These are phyloP conservation scores for Heterodera filipjevi DNA, from an alignment of 2,888 invertebrate genomes.

Conservation along the genomic window DNA sequence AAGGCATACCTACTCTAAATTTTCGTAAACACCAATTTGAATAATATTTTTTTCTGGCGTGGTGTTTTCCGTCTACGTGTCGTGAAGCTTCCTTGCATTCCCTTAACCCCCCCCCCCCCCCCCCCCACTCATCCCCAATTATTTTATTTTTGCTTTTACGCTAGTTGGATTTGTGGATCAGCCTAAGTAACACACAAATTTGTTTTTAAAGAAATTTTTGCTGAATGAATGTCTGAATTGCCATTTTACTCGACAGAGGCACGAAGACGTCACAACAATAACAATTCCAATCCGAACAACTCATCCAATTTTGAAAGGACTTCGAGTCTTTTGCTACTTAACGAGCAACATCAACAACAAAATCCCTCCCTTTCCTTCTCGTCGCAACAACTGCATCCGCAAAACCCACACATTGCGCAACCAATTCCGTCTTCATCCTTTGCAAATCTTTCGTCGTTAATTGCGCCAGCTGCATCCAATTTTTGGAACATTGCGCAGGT, in stretches of 20 bases:
- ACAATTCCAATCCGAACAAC: constrained; percentile 33
- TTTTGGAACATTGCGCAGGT: constrained; percentile 63
- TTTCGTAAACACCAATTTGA: too few species aligned
- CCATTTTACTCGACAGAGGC: constrained; percentile 33
- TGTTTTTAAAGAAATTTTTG: neutral
- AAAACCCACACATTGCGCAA: neutral
- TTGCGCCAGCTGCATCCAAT: constrained; percentile 56
- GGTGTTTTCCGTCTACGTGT: neutral
- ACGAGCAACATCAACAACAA: neutral
- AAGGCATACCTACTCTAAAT: too few species aligned
- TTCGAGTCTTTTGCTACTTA: neutral
- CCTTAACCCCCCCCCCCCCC: neutral
- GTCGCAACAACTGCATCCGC: constrained; percentile 12
- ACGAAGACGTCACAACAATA: constrained; percentile 32
- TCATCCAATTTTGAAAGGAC: neutral
- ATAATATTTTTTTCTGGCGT: neutral
- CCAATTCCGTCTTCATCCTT: constrained; percentile 24
- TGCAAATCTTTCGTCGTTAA: constrained; percentile 52
- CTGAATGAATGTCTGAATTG: constrained; percentile 40
- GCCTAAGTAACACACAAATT: neutral
- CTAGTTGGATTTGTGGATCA: too few species aligned
- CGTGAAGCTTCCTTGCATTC: neutral
- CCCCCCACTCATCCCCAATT: too few species aligned
- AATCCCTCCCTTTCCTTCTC: constrained; percentile 25
- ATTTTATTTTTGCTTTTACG: neutral